Base-by-base conservation (phyloP, 2,797 vertebrate species). In the Anguilla marmorata region DNA sequence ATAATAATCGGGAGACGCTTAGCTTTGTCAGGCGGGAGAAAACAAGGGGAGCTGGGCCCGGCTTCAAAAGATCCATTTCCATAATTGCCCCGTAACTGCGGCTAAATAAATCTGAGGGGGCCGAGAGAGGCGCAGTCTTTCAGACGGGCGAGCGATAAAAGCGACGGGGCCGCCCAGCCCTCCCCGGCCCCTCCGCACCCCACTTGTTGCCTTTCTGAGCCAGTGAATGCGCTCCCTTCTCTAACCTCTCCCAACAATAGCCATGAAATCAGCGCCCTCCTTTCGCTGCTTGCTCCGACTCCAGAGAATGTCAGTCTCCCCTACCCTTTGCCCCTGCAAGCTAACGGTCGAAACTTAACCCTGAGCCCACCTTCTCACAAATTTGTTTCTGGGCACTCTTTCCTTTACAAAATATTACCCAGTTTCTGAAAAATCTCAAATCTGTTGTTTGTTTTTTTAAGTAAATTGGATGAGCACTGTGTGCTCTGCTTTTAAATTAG, bases 11-110 rank as follows among this genome's bases (percentile, higher is more conserved):
- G 92, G 94, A 88, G 91, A 93, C 88, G 94, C 94, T 95, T 95
- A 94, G 93, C 96, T 97, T 96, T 96, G 95, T 96, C 95, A 95
- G 90, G 91, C 91, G 93, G 92, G 93, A 95, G 94, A 95, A 96
- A 95, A 97, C 96, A 96, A 96, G 97, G 96, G 95, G 93, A 93
- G 92, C 94, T 96, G 94, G 93, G 96, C 95, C 95, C 85, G 52
- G 97, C 97, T 98, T 99, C 97, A 98, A 98, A 98, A 97, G 94
- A 94, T 74, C 72, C 96, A 98, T 99, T 98, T 98, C 98, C 98
- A 99, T 99, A 98, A 98, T 98, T 98, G 97, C 97, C 97, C 97
- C 98, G 97, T 98, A 97, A 98, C 97, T 98, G 97, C 95, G 96
- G 30, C 97, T 97, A 97, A 52, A 52, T 96, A 96, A 96, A 96